A percentile compares a stretch with the other conserved stretches of the same genome.
Evolutionary conservation across 1,140 invertebrate genomes (phyloP).

Genomic region (Philopotamus ludificatus): DNA sequence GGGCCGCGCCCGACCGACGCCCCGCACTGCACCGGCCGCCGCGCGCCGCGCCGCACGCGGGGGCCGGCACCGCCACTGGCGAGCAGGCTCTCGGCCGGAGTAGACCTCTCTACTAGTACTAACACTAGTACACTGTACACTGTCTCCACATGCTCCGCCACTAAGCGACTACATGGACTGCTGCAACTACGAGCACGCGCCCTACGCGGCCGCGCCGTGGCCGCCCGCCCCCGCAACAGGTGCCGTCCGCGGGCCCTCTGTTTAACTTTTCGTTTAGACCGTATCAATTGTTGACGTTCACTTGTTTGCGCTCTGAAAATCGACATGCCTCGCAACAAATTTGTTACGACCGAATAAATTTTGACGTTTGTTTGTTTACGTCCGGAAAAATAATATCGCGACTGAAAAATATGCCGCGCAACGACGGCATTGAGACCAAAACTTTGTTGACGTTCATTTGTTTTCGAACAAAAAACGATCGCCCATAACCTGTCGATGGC

Average conservation of each 20-base stretch:
- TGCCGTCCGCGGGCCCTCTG: background rate
- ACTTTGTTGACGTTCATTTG: background rate
- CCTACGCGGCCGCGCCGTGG: slow-evolving; percentile 9
- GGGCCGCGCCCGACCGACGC: background rate
- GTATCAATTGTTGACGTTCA: too few relatives aligned
- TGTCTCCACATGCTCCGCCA: too few relatives aligned
- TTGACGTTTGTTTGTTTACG: too few relatives aligned
- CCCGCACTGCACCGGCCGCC: background rate
- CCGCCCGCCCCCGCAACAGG: background rate
- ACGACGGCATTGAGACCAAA: too few relatives aligned
- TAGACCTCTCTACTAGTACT: too few relatives aligned
- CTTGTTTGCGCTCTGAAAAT: too few relatives aligned
- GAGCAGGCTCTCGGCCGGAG: background rate
- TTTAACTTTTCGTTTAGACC: too few relatives aligned
- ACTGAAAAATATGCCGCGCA: too few relatives aligned
- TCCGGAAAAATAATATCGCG: too few relatives aligned
- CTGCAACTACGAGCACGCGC: slow-evolving; percentile 36
- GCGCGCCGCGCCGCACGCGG: background rate
- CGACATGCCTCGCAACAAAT: too few relatives aligned
- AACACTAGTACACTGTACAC: too few relatives aligned
- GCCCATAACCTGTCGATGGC: background rate
- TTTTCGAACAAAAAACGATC: background rate
- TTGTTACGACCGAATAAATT: too few relatives aligned
- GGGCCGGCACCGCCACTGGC: background rate
- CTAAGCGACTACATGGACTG: slow-evolving; percentile 36